Base-by-base conservation (phyloP, 2,888 invertebrate genomes). In the Heliconius sara region DNA sequence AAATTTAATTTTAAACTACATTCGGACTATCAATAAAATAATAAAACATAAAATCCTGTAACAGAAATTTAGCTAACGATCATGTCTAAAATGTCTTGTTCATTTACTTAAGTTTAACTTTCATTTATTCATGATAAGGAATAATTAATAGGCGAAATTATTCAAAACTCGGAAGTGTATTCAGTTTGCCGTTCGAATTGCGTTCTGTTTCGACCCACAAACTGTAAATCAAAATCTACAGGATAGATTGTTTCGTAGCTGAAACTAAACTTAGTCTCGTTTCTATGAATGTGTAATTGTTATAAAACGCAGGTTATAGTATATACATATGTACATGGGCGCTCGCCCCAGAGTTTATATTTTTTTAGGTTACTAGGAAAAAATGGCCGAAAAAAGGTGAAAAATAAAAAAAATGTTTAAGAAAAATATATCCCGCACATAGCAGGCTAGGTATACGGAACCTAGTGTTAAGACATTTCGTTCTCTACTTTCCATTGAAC, bases 201-300 rank as follows among this genome's bases (percentile, higher is more conserved):
- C 66, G 72, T 72, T 78, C 65, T 25, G 52, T 52, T 78, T 72
- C 72, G 25, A 72, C 77, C 72, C 52, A 52, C 71, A 52, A 78
- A 78, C 72, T 52, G 78, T 78, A 78, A 78, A 78, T 78, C 78
- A 73, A 57, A 66, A 25, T 52, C 22, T 13, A 70, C 47, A 72
- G 66, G 78, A 73, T 43, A 72, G 72, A 78, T 78, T 78, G 66
- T 67, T 78, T 43, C 47, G 66, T 9, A 67, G 60, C 70, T 77
- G 63, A 57, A 71, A 78, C 67, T 34, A 65, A 73, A 73, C 47
- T 66, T 34, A n/a, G 19, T 63, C 47, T 6, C 19, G 34, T 30
- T 77, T 43, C 72, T 65, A 66, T 78, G 60, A 47, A 73, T 57
- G 34, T 52, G 30, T n/a, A 47, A 66, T 78, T 66, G 66, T 63